Evolutionary conservation across 2,797 vertebrate genomes (phyloP).

Genomic region (Siniperca undulata): DNA sequence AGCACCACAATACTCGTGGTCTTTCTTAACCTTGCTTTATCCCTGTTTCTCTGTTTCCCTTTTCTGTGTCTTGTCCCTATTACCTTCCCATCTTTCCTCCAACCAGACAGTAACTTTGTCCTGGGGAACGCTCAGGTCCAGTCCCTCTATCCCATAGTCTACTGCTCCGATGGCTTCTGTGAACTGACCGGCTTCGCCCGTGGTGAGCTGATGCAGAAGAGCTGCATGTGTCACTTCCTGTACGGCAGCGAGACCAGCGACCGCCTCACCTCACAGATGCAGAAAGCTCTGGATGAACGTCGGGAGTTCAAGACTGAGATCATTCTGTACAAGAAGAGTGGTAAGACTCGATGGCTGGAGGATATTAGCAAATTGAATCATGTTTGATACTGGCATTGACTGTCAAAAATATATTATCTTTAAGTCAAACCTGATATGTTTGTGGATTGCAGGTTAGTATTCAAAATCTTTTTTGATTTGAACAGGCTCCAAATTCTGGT

Average conservation of each 20-base stretch:
- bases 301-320: constrained; percentile 87
- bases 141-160: constrained; percentile 86
- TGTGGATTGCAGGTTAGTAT: neutral
- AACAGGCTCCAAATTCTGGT: constrained; percentile 88
- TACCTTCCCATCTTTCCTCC: neutral
- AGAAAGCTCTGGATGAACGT: constrained; percentile 84
- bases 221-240: constrained; percentile 86
- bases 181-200: constrained; percentile 86
- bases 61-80: neutral
- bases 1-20: no score
- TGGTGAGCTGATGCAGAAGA: constrained; percentile 88
- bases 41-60: neutral
- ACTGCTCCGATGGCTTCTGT: constrained; percentile 89
- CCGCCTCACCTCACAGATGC: constrained; percentile 83
- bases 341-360: constrained; percentile 63
- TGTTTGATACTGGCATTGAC: no score
- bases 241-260: constrained; percentile 85
- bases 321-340: constrained; percentile 86
- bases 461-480: constrained; percentile 1
- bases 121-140: constrained; percentile 87
- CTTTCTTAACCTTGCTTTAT: no score
- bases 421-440: neutral
- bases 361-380: constrained; percentile 2
- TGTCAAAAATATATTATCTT: neutral
- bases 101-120: constrained; percentile 88